Evolutionary conservation across 2,113 vertebrate genomes (phyloP), one percentile per base, ranked within the genome.

Genomic region (Nanorana parkeri): DNA sequence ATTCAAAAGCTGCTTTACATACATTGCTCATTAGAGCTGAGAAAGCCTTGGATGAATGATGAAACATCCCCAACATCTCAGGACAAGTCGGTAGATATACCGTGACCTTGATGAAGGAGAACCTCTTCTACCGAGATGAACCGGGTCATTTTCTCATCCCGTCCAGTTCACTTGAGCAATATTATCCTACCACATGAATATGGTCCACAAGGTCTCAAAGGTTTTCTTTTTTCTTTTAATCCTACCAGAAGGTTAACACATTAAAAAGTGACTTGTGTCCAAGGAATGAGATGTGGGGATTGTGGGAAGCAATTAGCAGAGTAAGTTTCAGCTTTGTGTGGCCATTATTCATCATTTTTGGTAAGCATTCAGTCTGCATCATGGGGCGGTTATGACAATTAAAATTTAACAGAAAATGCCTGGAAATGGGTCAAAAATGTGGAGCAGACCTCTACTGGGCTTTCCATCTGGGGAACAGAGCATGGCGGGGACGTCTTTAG

Each of bases 271-370:
- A 74, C 26, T 17, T n/a, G 17, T 77, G 60, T 52, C 54, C 61
- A 63, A 29, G 32, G 19, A 65, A 28, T 26, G 23, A 26, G 11
- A 32, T 67, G 63, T 65, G 76, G 63, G 66, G 63, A 58, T 73
- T 60, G 55, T 60, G 55, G 36, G 56, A 75, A 75, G 41, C 55
- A 78, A 29, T 78, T 67, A 56, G 20, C 19, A 11, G 28, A 58
- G 47, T 58, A 7, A 60, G 15, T 29, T 52, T 65, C 28, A 32
- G 19, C 17, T 51, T 54, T 29, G 56, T 81, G 78, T 72, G 78
- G 68, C 52, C 58, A 73, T 81, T 80, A 81, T 72, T 81, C 78
- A 81, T 54, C 61, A 41, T 54, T 81, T 55, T 51, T 52, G 60
- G 58, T 73, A 73, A 56, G 41, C 58, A 19, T 81, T 65, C 41